Evolutionary conservation across 1,140 invertebrate genomes (phyloP).

Genomic region (Drosophila persimilis): DNA sequence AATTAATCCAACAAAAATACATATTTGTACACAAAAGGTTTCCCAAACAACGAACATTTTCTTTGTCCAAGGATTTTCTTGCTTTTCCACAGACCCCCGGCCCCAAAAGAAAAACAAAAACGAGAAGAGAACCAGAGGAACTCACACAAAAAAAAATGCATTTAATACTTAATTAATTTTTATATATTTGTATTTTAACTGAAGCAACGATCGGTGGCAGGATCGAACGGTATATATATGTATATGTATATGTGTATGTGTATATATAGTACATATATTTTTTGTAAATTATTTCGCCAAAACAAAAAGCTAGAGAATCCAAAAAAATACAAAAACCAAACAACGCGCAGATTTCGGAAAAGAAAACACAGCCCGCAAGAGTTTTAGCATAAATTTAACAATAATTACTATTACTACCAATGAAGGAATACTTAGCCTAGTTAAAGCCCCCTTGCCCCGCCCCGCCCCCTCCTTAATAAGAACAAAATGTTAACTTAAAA

Average conservation of each 20-base stretch:
- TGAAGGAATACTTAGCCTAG: slow-evolving; percentile 68
- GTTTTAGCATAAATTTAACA: slow-evolving; percentile 78
- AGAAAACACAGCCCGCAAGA: slow-evolving; percentile 61
- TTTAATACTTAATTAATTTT: slow-evolving; percentile 82
- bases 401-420: slow-evolving; percentile 50
- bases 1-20: slow-evolving; percentile 22
- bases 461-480: slow-evolving; percentile 39
- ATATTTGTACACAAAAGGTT: slow-evolving; percentile 61
- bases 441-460: slow-evolving; percentile 35
- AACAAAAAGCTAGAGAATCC: slow-evolving; percentile 82
- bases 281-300: slow-evolving; percentile 80
- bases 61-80: slow-evolving; percentile 65
- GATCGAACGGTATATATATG: slow-evolving; percentile 25
- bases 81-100: slow-evolving; percentile 58
- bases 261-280: slow-evolving; percentile 50
- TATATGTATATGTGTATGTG: slow-evolving; percentile 38
- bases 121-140: slow-evolving; percentile 20
- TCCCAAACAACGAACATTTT: slow-evolving; percentile 81
- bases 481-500: slow-evolving; percentile 67
- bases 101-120: slow-evolving; percentile 4
- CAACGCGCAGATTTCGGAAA: slow-evolving; percentile 46
- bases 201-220: slow-evolving; percentile 7
- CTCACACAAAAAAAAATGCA: slow-evolving; percentile 60
- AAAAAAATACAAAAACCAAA: slow-evolving; percentile 66
- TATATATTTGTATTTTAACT: slow-evolving; percentile 61